A percentile compares a stretch with the other conserved stretches of the same genome.
Evolutionary conservation across 2,797 vertebrate species (phyloP).

Genomic region (Oceanodroma leucorhoa): DNA sequence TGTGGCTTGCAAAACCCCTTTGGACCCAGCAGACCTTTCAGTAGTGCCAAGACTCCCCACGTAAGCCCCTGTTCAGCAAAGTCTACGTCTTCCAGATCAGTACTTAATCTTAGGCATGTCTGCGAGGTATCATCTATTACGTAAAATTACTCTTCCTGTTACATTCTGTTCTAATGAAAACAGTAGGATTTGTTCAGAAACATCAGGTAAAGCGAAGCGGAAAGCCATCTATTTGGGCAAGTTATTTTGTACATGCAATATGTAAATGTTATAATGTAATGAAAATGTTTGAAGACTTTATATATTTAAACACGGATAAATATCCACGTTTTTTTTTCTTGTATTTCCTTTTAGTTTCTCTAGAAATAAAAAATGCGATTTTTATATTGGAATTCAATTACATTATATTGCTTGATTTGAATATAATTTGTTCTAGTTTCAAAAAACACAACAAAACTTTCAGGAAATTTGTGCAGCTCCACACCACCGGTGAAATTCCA

Average conservation of each 20-base stretch:
- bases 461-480: neutral
- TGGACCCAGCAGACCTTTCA: neutral
- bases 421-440: neutral
- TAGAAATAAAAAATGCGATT: neutral
- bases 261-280: neutral
- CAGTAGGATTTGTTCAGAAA: neutral
- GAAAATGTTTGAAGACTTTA: neutral
- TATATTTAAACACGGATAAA: neutral
- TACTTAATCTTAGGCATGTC: neutral
- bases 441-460: neutral
- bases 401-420: neutral
- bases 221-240: neutral
- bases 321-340: neutral
- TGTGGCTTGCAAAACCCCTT: neutral
- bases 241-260: neutral
- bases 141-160: neutral
- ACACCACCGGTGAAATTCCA: neutral
- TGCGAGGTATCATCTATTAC: neutral
- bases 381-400: neutral
- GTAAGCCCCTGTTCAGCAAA: neutral
- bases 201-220: fast-evolving
- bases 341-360: neutral
- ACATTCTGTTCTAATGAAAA: neutral
- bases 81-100: neutral
- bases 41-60: neutral